Evolutionary conservation across 2,888 invertebrate genomes (phyloP).

Genomic region (Azorinus chamasolen): DNA sequence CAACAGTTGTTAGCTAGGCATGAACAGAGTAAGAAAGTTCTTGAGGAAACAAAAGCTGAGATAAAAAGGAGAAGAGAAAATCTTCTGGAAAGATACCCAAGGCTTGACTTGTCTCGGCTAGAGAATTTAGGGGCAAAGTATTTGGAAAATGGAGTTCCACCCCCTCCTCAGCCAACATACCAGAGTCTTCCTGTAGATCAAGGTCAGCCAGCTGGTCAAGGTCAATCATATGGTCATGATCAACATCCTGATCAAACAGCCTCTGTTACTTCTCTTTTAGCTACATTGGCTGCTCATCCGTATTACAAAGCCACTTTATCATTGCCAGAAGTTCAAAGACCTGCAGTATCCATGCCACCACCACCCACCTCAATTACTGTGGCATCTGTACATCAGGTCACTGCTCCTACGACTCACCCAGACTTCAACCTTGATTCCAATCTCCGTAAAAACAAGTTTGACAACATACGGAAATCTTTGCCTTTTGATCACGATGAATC

Average conservation of each 20-base stretch:
- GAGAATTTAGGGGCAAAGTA: constrained; percentile 62
- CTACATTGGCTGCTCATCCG: constrained; percentile 69
- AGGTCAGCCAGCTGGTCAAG: constrained; percentile 3
- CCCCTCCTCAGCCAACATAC: not conserved
- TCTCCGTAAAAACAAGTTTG: constrained; percentile 61
- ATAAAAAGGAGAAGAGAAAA: constrained; percentile 72
- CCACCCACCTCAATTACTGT: constrained; percentile 22
- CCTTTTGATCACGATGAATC: constrained; percentile 77
- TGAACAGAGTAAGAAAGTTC: constrained; percentile 73
- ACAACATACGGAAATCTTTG: constrained; percentile 74
- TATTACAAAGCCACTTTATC: constrained; percentile 69
- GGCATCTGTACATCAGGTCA: constrained; percentile 26
- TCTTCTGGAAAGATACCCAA: constrained; percentile 67
- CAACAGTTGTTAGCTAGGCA: constrained; percentile 72
- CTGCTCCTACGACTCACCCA: constrained; percentile 31
- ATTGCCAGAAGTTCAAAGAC: constrained; percentile 21
- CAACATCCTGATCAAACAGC: constrained; percentile 40
- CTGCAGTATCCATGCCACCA: not conserved
- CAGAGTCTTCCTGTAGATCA: not conserved
- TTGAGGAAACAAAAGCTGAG: constrained; percentile 75
- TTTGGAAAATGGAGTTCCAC: constrained; percentile 21
- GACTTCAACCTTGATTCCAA: constrained; percentile 44
- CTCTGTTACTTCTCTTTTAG: constrained; percentile 64
- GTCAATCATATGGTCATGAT: not conserved
- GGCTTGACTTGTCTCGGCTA: constrained; percentile 63